phyloP scores from a whole-genome alignment of 2,113 vertebrate species.

The Malurus melanocephalus region DNA sequence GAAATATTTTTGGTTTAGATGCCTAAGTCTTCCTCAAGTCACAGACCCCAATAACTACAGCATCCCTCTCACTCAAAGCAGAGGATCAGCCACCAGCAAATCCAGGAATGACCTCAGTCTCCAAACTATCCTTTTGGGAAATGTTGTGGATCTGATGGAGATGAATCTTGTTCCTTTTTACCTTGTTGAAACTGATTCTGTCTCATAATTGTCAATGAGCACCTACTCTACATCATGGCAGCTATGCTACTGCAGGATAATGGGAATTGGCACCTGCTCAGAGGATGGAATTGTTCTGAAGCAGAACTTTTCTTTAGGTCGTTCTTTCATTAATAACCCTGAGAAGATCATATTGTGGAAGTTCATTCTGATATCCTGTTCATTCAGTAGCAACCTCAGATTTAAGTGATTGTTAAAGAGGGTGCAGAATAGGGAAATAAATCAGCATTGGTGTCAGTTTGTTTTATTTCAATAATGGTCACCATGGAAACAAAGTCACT shows the following conservation, averaged over 20 bases:
- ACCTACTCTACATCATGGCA: neutral
- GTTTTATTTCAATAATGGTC: slow-evolving; percentile 70
- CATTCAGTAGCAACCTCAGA: slow-evolving; percentile 16
- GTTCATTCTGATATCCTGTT: slow-evolving; percentile 1
- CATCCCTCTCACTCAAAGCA: neutral
- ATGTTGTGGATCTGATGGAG: neutral
- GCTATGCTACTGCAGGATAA: neutral
- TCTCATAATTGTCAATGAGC: neutral
- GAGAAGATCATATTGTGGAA: neutral
- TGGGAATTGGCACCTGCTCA: neutral
- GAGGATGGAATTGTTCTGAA: neutral
- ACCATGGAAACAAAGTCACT: slow-evolving; percentile 75
- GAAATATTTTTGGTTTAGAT: neutral
- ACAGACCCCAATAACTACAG: neutral
- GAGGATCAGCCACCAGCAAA: neutral
- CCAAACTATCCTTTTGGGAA: neutral
- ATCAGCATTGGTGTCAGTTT: slow-evolving; percentile 60
- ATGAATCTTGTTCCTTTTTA: neutral
- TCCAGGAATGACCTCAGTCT: neutral
- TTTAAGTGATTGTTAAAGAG: slow-evolving; percentile 29
- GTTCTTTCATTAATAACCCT: slow-evolving; percentile 2
- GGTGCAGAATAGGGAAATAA: slow-evolving; percentile 43
- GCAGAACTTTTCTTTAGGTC: neutral
- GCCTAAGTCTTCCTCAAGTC: neutral
- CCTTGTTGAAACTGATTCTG: neutral